Evolutionary conservation across 1,140 invertebrate species (phyloP), one percentile per base, ranked within the genome.

Genomic region (Drosophila saltans): DNA sequence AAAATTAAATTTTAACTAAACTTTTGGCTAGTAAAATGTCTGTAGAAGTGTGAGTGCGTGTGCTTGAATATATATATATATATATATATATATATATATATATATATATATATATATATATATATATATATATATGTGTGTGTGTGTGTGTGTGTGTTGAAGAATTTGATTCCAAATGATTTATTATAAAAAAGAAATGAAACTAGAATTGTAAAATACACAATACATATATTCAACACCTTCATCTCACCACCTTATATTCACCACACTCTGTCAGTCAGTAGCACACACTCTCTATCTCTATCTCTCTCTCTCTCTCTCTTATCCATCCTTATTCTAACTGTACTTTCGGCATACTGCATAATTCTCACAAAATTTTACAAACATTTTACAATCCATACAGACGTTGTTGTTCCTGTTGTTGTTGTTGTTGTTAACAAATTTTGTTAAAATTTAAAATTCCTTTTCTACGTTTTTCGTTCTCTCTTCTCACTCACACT

Each of bases 1-100:
- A 64, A 63, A 80, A 66, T 83, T 75, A 55, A 77, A 80, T 67
- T 80, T 69, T 67, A 80, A 73, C 77, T 67, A 33, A 70, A 66
- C 66, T 74, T 5, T 26, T 33, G 33, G 58, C 43, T 66, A 16
- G 56, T 43, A 56, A 26, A 36, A 63, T 45, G 11, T 33, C 1
- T 52, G 21, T 26, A 24, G 10, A 9, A 2, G 3, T 26, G 45
- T 26, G 45, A 7, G 43, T 16, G 43, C 16, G n/a, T 6, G 43
- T 45, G 43, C 33, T 36, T 11, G 16, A 0, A 16, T 16, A 16
- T 16, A 16, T 41, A 16, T 16, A 16, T 16, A 16, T 16, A 16
- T 16, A 16, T 16, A 16, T 16, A 16, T 16, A 16, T 16, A 16
- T 16, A 16, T 16, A 16, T 16, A 16, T 16, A 16, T 16, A 16